Percentiles rank a stretch among this genome's conserved stretches.
Conservation (phyloP, 92 coral and sea anemone species). For the Parazoanthus darwini region DNA sequence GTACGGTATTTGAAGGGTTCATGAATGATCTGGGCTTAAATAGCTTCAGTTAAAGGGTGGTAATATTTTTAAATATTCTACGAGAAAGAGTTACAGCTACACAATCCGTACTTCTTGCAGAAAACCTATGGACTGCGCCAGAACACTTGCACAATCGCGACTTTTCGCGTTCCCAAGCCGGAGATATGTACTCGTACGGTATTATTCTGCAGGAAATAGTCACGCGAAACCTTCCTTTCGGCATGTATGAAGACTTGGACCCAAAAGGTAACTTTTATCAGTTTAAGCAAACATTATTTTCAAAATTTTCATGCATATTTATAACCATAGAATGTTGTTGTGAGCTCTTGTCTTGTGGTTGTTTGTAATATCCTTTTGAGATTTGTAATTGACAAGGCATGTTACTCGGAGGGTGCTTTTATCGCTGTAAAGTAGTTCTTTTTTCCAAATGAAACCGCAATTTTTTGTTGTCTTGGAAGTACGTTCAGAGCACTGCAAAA, state of each 20-base stretch:
- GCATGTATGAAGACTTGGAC: conserved; percentile 78
- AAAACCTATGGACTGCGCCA: conserved; percentile 81
- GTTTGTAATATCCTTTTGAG: not conserved
- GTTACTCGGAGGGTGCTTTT: not conserved
- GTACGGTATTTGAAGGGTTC: too few species aligned
- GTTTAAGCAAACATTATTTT: not conserved
- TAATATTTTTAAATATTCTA: too few species aligned
- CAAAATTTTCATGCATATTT: not conserved
- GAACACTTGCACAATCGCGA: conserved; percentile 69
- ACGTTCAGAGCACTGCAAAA: too few species aligned
- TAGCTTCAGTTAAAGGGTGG: too few species aligned
- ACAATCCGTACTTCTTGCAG: conserved; percentile 26
- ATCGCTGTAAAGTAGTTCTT: too few species aligned
- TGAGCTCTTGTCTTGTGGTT: not conserved
- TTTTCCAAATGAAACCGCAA: too few species aligned
- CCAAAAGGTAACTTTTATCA: conserved; percentile 50
- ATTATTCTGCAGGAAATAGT: conserved; percentile 74
- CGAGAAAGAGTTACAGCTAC: not conserved
- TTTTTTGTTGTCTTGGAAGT: too few species aligned
- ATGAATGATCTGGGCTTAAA: too few species aligned
- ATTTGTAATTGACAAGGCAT: not conserved
- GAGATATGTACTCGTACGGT: conserved; percentile 75
- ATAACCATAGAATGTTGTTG: not conserved
- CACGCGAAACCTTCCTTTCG: conserved; percentile 75
- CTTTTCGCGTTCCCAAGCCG: conserved; percentile 62